phyloP scores from a whole-genome alignment of 2,797 vertebrate species.

The Bryconaethiops microstoma region DNA sequence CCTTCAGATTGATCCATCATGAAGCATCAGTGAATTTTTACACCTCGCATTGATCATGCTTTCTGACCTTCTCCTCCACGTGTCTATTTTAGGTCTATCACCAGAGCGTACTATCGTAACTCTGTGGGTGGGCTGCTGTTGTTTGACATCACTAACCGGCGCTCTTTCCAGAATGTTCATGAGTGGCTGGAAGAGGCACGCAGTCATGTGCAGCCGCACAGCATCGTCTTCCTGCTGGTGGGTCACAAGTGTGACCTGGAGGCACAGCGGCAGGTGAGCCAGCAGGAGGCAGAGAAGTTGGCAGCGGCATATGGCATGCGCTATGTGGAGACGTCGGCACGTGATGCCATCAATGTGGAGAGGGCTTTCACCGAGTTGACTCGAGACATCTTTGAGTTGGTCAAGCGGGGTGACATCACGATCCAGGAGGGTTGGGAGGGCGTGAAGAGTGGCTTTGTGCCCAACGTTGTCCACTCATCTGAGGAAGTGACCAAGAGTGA shows the following conservation, averaged over 20 bases:
- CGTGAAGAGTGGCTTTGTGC: conserved; percentile 97
- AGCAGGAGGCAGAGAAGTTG: conserved; percentile 96
- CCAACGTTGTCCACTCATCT: conserved; percentile 97
- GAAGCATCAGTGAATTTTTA: neutral
- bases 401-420: conserved; percentile 93
- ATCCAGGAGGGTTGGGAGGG: conserved; percentile 99
- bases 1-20: neutral
- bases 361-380: conserved; percentile 98
- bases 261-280: conserved; percentile 91
- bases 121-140: conserved; percentile 96
- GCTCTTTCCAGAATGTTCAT: conserved; percentile 98
- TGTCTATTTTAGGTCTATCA: conserved; percentile 86
- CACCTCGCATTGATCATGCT: neutral
- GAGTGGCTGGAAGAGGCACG: conserved; percentile 98
- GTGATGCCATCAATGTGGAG: conserved; percentile 98
- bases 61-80: conserved; percentile 13
- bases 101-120: conserved; percentile 97
- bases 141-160: conserved; percentile 98
- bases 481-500: conserved; percentile 99
- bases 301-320: conserved; percentile 94
- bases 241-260: conserved; percentile 98
- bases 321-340: conserved; percentile 97
- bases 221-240: conserved; percentile 96
- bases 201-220: conserved; percentile 95
- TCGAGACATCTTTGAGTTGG: conserved; percentile 94